Evolutionary conservation across 2,113 vertebrate species (phyloP).

Genomic region (Podarcis muralis): DNA sequence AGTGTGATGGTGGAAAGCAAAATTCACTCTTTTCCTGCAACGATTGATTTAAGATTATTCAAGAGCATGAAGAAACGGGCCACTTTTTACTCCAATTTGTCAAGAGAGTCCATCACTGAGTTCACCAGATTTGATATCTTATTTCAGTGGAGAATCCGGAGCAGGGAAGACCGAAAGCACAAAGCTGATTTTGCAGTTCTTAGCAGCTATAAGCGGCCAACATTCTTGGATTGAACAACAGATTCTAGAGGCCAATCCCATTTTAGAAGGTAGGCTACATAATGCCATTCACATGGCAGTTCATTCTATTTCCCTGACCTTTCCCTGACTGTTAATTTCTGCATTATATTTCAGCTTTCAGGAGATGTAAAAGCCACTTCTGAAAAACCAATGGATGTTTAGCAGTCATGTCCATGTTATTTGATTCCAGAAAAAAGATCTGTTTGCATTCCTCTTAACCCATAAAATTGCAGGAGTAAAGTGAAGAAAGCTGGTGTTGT

Average conservation of each 20-base stretch:
- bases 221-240: constrained; percentile 98
- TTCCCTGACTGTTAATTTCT: background rate
- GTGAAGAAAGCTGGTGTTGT: too few species aligned
- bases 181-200: constrained; percentile 94
- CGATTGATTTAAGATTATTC: background rate
- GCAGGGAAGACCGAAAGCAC: constrained; percentile 97
- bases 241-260: constrained; percentile 94
- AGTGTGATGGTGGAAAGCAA: background rate
- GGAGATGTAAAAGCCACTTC: too few species aligned
- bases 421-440: too few species aligned
- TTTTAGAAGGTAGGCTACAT: constrained; percentile 87
- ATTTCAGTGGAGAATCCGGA: constrained; percentile 91
- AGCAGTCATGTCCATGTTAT: too few species aligned
- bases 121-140: constrained; percentile 3
- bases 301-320: background rate
- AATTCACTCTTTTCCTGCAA: background rate
- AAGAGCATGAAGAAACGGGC: background rate
- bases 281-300: too few species aligned
- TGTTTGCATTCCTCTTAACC: too few species aligned
- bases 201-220: constrained; percentile 92
- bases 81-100: background rate
- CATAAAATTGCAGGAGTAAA: too few species aligned
- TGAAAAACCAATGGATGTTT: too few species aligned
- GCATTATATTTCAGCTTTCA: too few species aligned
- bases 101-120: background rate